These are phyloP conservation scores for Mesoclemmys tuberculata DNA, from an alignment of 2,113 vertebrate species.

Conservation along the genomic window DNA sequence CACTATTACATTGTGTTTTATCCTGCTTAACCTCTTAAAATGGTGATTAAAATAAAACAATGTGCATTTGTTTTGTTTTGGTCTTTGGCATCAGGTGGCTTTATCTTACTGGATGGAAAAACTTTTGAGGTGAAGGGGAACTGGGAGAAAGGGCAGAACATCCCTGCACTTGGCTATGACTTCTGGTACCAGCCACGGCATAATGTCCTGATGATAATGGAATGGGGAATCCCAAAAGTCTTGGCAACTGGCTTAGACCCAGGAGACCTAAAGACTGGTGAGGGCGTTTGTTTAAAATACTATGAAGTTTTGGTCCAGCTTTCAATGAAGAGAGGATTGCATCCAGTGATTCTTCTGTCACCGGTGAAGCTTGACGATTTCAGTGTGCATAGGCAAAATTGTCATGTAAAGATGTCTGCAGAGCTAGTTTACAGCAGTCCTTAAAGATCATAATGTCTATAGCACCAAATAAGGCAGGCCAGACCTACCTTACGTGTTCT, in stretches of 20 bases:
- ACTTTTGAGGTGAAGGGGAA: slow-evolving; percentile 91
- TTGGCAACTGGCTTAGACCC: slow-evolving; percentile 84
- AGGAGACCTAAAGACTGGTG: slow-evolving; percentile 83
- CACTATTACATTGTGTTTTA: background rate
- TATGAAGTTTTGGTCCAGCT: background rate
- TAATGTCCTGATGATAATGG: slow-evolving; percentile 94
- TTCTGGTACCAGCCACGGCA: slow-evolving; percentile 97
- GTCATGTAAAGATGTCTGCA: too few relatives aligned
- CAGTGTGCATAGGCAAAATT: background rate
- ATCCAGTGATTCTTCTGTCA: background rate
- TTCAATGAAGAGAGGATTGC: background rate
- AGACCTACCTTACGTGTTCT: background rate
- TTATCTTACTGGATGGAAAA: slow-evolving; percentile 90
- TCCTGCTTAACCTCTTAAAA: background rate
- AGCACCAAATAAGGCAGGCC: background rate
- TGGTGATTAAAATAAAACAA: background rate
- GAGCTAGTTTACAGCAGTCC: background rate
- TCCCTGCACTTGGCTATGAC: slow-evolving; percentile 85
- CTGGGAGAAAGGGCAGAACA: slow-evolving; percentile 85
- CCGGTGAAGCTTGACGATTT: background rate
- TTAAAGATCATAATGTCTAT: background rate
- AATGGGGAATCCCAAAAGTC: slow-evolving; percentile 87
- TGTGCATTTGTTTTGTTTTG: background rate
- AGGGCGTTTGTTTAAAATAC: background rate
- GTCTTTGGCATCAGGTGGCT: slow-evolving; percentile 79